phyloP scores from a whole-genome alignment of 2,797 vertebrate genomes.

The Scolopax bukidnonensis region DNA sequence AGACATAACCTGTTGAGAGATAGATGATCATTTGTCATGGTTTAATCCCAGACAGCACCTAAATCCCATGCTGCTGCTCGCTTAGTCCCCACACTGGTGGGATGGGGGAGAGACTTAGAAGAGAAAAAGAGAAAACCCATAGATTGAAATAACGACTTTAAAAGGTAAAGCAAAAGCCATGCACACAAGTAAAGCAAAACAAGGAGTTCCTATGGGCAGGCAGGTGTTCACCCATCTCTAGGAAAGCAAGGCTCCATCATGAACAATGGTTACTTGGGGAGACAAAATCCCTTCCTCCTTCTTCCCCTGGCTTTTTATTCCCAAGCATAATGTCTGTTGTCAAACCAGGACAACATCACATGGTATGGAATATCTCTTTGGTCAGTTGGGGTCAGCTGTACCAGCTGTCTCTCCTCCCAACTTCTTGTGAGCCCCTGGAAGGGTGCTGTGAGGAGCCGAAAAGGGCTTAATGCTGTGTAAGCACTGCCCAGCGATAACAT shows the following conservation, averaged over 20 bases:
- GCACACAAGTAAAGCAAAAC: background rate
- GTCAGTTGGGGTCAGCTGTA: background rate
- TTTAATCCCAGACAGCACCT: background rate
- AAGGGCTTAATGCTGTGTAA: background rate
- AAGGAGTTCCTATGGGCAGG: background rate
- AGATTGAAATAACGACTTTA: background rate
- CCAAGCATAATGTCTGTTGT: background rate
- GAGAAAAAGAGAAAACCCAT: background rate
- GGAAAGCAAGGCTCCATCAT: background rate
- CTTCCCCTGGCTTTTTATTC: background rate
- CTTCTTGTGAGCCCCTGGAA: background rate
- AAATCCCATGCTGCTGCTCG: background rate
- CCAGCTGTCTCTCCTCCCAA: background rate
- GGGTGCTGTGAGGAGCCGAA: background rate
- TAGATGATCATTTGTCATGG: background rate
- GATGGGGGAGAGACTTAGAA: background rate
- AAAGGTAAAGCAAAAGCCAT: background rate
- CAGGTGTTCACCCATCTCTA: background rate
- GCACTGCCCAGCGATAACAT: background rate
- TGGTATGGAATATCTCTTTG: background rate
- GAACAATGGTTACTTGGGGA: background rate
- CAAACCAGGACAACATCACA: background rate
- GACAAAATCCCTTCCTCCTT: background rate
- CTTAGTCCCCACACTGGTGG: background rate
- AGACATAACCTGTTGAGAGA: background rate